phyloP scores from a whole-genome alignment of 2,797 vertebrate genomes.

The Anniella stebbinsi region DNA sequence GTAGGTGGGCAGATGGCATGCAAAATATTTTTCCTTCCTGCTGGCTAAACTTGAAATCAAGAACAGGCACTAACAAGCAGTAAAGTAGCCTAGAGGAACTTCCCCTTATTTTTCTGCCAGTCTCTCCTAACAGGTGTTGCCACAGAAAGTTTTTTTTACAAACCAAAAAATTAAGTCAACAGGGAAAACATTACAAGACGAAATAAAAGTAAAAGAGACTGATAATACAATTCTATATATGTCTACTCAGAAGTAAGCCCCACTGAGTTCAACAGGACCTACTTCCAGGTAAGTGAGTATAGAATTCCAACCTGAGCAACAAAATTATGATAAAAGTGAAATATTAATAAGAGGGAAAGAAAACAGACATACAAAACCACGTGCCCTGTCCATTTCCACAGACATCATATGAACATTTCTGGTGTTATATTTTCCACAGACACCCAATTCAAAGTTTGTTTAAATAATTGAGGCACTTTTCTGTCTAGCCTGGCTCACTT shows the following conservation, averaged over 20 bases:
- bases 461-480: not conserved
- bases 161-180: conserved; percentile 44
- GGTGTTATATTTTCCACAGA: conserved; percentile 5
- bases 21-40: conserved; percentile 65
- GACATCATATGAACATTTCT: not conserved
- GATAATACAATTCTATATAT: not conserved
- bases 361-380: not conserved
- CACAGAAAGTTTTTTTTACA: conserved; percentile 58
- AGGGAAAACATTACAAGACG: not conserved
- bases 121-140: conserved; percentile 72
- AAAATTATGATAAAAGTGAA: conserved; percentile 12
- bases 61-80: conserved; percentile 78
- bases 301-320: conserved; percentile 9
- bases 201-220: not conserved
- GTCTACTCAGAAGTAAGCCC: not conserved
- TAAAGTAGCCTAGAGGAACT: conserved; percentile 70
- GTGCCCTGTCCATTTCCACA: not conserved
- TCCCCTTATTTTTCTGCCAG: conserved; percentile 70
- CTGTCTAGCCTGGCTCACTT: not conserved
- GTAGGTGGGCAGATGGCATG: conserved; percentile 62
- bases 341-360: conserved; percentile 23
- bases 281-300: not conserved
- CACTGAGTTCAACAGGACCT: not conserved
- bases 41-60: conserved; percentile 78
- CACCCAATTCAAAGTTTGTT: not conserved